Evolutionary conservation across 2,113 vertebrate genomes (phyloP), one percentile per base, ranked within the genome.

Genomic region (Bufo bufo): DNA sequence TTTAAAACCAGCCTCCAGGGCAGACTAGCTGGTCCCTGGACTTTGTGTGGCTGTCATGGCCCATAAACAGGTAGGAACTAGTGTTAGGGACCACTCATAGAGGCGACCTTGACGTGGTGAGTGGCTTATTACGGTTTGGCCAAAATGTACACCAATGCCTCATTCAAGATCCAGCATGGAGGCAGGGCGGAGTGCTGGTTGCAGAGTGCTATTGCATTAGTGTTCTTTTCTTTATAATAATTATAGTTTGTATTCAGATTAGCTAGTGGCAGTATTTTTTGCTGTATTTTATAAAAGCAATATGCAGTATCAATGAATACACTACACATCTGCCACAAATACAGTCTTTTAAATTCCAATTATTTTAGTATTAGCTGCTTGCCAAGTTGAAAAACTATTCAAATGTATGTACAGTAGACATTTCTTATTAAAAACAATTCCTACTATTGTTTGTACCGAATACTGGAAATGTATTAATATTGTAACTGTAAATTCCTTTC

Each of bases 401-500:
- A 45, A 81, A 81, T 81, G 54, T 4, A 81, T 81, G 20, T 13
- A 17, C 14, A 50, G 16, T 81, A 59, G n/a, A n/a, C 50, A 78
- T 59, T 33, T 45, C 17, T 81, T 81, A 58, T 33, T 79, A 81
- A 61, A 59, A 19, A 4, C 13, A 19, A 81, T 45, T 19, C 78
- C 78, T 59, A 59, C 78, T 43, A 59, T 45, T 81, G 56, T 81
- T 0, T 81, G 7, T 45, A 81, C 23, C 56, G 17, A 59, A 23
- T 14, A 1, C 14, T 47, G 71, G 14, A 20, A 6, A 13, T 49
- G 10, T 14, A 49, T 50, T n/a, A 65, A 65, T 50, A 49, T 17
- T 69, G 4, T 14, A 71, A 84, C 49, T 47, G 59, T 52, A 77
- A 50, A 85, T 74, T 75, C 52, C 47, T 77, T 77, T 58, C 20